Evolutionary conservation across 2,797 vertebrate species (phyloP).

Genomic region (Poeciliopsis infans): DNA sequence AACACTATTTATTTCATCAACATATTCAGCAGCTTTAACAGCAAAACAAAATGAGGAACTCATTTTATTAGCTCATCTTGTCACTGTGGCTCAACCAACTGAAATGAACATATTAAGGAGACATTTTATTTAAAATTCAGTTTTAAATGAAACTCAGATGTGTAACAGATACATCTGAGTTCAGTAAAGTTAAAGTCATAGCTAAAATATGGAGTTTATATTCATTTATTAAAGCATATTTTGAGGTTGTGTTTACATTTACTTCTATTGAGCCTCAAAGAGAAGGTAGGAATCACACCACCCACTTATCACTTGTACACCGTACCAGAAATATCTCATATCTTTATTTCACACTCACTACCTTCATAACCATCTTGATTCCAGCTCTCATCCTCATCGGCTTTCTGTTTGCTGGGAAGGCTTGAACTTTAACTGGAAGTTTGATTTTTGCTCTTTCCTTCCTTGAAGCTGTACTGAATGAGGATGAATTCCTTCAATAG

Average conservation of each 20-base stretch:
- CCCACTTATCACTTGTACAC: not conserved
- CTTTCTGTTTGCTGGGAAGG: not conserved
- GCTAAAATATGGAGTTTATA: not conserved
- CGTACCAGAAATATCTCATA: not conserved
- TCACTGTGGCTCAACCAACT: not conserved
- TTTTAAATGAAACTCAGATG: too few species aligned
- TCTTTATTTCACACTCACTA: not conserved
- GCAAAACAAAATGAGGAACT: not conserved
- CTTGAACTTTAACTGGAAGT: not conserved
- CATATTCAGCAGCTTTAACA: not conserved
- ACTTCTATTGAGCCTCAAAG: not conserved
- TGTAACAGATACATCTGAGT: not conserved
- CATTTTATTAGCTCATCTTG: not conserved
- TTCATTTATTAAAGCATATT: not conserved
- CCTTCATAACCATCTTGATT: not conserved
- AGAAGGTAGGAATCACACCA: not conserved
- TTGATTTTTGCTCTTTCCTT: not conserved
- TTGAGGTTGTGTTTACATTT: not conserved
- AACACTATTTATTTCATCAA: not conserved
- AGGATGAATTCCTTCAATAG: not conserved
- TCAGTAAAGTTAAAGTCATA: not conserved
- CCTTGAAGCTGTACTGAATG: not conserved
- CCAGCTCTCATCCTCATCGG: not conserved
- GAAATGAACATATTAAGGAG: not conserved
- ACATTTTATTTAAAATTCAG: not conserved